Conservation (phyloP, 2,797 vertebrate species). For the Gymnocypris eckloni region DNA sequence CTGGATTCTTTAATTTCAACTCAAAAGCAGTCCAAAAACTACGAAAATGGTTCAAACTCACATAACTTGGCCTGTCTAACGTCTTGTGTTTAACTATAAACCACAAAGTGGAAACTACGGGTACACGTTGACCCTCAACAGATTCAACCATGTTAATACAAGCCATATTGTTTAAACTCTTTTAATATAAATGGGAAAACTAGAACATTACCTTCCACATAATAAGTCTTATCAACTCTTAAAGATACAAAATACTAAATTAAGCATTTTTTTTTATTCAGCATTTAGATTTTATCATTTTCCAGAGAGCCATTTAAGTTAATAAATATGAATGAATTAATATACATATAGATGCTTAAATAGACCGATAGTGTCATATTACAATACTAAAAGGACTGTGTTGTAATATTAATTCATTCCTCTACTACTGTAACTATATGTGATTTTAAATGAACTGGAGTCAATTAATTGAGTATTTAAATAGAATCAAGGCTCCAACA, state of each 20-base stretch:
- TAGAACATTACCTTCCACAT: not conserved
- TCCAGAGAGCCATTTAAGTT: not conserved
- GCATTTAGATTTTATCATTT: not conserved
- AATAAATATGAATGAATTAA: not conserved
- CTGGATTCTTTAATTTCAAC: not conserved
- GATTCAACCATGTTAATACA: not conserved
- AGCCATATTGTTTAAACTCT: not conserved
- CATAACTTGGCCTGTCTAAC: not conserved
- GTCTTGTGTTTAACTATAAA: slow-evolving; percentile 19
- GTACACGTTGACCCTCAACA: not conserved
- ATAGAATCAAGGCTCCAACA: not conserved
- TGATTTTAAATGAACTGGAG: not conserved
- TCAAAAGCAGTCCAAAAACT: not conserved
- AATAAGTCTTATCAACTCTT: not conserved
- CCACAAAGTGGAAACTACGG: not conserved
- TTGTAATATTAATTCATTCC: not conserved
- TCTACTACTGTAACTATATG: not conserved
- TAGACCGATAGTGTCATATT: not conserved
- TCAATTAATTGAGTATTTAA: not conserved
- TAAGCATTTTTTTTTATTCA: not conserved
- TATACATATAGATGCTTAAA: not conserved
- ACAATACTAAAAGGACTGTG: not conserved
- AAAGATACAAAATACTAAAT: not conserved
- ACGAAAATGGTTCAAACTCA: not conserved
- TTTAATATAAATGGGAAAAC: not conserved